A percentile compares a stretch with the other conserved stretches of the same genome.
Evolutionary conservation across 2,888 invertebrate species (phyloP).

Genomic region (Diadegma fenestrale): DNA sequence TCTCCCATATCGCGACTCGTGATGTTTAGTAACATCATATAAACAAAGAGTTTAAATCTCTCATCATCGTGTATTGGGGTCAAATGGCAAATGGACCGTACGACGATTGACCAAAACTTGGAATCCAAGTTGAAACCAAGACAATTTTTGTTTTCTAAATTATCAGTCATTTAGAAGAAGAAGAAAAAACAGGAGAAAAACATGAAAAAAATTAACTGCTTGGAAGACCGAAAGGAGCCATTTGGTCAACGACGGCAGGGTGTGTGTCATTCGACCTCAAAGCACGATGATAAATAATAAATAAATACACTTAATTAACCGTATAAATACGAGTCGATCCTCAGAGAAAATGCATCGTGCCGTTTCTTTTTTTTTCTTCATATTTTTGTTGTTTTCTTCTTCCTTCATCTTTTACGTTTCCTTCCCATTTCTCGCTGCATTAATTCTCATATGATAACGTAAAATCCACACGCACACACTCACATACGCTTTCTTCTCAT

Average conservation of each 20-base stretch:
- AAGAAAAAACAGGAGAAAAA: too few species aligned
- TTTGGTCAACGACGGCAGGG: not conserved
- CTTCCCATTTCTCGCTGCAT: conserved; percentile 22
- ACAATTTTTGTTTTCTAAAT: not conserved
- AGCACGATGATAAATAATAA: conserved; percentile 79
- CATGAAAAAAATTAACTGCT: not conserved
- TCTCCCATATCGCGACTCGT: conserved; percentile 14
- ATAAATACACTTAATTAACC: conserved; percentile 80
- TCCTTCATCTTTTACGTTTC: not conserved
- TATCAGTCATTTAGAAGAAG: not conserved
- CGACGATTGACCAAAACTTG: not conserved
- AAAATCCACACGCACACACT: conserved; percentile 39
- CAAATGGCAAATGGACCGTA: not conserved
- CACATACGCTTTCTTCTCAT: not conserved
- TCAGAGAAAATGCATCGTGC: conserved; percentile 47
- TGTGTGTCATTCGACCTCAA: conserved; percentile 46
- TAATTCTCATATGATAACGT: conserved; percentile 51
- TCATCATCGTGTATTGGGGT: conserved; percentile 28
- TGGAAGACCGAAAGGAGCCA: not conserved
- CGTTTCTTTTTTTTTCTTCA: conserved; percentile 18
- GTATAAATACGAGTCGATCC: conserved; percentile 68
- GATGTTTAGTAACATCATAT: not conserved
- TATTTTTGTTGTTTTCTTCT: conserved; percentile 9
- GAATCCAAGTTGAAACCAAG: not conserved
- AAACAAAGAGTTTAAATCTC: conserved; percentile 19